phyloP scores from a whole-genome alignment of 1,140 invertebrate species.

The Oncopodura yosiiana region DNA sequence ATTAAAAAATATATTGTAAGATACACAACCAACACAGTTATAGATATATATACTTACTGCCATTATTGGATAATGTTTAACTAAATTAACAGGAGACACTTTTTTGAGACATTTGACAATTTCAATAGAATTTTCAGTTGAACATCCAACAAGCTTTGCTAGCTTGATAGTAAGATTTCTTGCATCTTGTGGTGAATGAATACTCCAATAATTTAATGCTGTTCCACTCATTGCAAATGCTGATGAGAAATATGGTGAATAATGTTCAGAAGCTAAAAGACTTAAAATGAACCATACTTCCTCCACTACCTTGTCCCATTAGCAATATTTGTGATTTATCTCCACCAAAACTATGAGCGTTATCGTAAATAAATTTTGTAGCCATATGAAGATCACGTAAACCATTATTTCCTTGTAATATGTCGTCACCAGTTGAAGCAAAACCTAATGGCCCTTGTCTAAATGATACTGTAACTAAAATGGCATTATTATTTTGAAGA shows the following conservation, averaged over 20 bases:
- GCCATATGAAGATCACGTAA: conserved; percentile 32
- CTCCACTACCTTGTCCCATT: conserved; percentile 9
- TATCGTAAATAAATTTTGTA: conserved; percentile 32
- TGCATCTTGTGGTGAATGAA: not conserved
- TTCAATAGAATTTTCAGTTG: conserved; percentile 7
- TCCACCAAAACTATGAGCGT: conserved; percentile 34
- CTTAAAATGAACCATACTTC: not conserved
- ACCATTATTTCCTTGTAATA: conserved; percentile 32
- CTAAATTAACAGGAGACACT: too few relatives aligned
- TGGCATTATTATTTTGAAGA: conserved; percentile 37
- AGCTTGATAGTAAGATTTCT: not conserved
- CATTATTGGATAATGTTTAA: too few relatives aligned
- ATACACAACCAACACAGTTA: too few relatives aligned
- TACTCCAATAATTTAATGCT: conserved; percentile 11
- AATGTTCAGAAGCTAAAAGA: too few relatives aligned
- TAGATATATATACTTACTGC: too few relatives aligned
- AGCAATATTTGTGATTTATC: conserved; percentile 28
- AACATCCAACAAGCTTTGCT: conserved; percentile 12
- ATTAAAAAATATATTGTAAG: too few relatives aligned
- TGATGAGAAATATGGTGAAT: conserved; percentile 26
- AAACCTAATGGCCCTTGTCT: conserved; percentile 39
- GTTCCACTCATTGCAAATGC: conserved; percentile 14
- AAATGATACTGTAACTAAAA: conserved; percentile 39
- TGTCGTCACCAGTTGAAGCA: conserved; percentile 9
- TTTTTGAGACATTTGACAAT: conserved; percentile 14